These are phyloP conservation scores for Chloroceryle aenea DNA, from an alignment of 2,113 vertebrate genomes.

Conservation along the genomic window DNA sequence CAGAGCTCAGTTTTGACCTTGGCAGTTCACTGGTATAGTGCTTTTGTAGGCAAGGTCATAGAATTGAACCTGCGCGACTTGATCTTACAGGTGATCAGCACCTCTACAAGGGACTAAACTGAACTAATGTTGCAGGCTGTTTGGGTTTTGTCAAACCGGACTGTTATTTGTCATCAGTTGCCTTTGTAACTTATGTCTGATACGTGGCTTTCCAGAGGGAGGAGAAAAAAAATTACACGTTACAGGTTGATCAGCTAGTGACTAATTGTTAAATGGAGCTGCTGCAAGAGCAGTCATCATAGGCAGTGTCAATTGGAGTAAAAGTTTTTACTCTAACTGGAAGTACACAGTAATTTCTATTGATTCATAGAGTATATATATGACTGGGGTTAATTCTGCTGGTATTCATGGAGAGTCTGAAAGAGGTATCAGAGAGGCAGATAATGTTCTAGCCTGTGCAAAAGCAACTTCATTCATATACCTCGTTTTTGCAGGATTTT, in stretches of 20 bases:
- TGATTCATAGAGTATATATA: not conserved
- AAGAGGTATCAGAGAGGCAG: conserved; percentile 10
- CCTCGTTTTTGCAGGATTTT: conserved; percentile 17
- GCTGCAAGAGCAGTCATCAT: fast-evolving
- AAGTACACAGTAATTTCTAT: not conserved
- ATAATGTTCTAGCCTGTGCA: conserved; percentile 7
- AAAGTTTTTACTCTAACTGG: not conserved
- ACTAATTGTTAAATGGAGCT: not conserved
- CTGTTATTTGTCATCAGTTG: fast-evolving
- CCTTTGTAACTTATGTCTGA: not conserved
- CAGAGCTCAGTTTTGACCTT: not conserved
- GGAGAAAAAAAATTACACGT: not conserved
- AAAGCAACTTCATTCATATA: conserved; percentile 34
- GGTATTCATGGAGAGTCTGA: conserved; percentile 1
- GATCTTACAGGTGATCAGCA: not conserved
- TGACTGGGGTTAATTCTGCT: conserved; percentile 19
- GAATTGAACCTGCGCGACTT: not conserved
- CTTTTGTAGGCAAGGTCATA: not conserved
- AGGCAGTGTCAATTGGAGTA: not conserved
- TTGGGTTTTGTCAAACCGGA: not conserved
- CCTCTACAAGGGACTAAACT: fast-evolving
- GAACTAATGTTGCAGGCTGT: not conserved
- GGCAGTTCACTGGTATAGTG: not conserved
- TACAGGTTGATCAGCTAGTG: not conserved
- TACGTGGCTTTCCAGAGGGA: not conserved